Conservation (phyloP, 2,113 vertebrate genomes). For the Balaeniceps rex region DNA sequence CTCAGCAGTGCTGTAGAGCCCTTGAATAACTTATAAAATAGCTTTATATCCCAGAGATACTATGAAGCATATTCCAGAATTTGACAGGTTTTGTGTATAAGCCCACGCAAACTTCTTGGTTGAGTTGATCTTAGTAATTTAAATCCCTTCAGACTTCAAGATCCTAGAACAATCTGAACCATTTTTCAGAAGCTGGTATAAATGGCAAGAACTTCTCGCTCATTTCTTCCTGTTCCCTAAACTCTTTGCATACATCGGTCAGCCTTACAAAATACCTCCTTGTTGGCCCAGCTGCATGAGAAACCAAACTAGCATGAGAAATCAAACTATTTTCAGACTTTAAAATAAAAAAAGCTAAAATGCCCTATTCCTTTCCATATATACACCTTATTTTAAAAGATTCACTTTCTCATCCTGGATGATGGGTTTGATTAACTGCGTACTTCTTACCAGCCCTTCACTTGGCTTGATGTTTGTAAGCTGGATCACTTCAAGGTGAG, state of each 20-base stretch:
- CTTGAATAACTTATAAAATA: neutral
- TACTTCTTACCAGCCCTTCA: slow-evolving; percentile 85
- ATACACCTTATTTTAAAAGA: neutral
- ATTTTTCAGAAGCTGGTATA: slow-evolving; percentile 11
- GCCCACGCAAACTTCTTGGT: slow-evolving; percentile 22
- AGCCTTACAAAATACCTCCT: neutral
- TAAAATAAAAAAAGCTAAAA: neutral
- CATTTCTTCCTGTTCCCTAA: neutral
- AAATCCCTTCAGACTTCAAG: slow-evolving; percentile 32
- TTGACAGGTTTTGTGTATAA: slow-evolving; percentile 49
- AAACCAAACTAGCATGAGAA: neutral
- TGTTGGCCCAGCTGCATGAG: neutral
- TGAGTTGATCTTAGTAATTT: slow-evolving; percentile 43
- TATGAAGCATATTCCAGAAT: slow-evolving; percentile 40
- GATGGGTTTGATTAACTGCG: slow-evolving; percentile 63
- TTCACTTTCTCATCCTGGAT: neutral
- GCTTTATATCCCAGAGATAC: neutral
- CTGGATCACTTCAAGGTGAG: slow-evolving; percentile 85
- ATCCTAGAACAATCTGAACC: slow-evolving; percentile 38
- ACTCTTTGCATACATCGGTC: neutral
- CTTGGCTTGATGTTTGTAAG: slow-evolving; percentile 86
- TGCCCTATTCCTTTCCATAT: neutral
- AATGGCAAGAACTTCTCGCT: neutral
- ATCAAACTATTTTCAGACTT: neutral
- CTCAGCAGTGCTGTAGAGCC: neutral